These are phyloP conservation scores for Cliona cf. orientalis DNA, from an alignment of 37 sponge, comb jelly and placozoan species.

Conservation along the genomic window DNA sequence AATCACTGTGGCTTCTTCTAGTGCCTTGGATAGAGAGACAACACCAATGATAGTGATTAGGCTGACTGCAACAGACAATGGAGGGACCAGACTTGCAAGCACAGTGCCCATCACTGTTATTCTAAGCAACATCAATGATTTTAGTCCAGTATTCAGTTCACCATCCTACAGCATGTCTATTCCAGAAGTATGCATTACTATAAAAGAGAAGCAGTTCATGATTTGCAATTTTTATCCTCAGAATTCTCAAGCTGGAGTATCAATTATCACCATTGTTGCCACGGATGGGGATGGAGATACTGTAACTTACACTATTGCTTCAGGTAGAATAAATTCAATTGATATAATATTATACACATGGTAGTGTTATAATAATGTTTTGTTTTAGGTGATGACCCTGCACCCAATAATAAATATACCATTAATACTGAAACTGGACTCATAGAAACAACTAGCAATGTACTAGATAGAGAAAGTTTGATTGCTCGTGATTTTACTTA, in stretches of 20 bases:
- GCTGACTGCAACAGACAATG: slow-evolving; percentile 24
- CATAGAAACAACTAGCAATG: slow-evolving; percentile 11
- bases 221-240: background rate
- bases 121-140: slow-evolving; percentile 46
- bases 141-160: slow-evolving; percentile 10
- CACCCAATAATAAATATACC: slow-evolving; percentile 3
- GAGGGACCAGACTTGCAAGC: background rate
- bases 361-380: background rate
- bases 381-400: slow-evolving; percentile 18
- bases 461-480: slow-evolving; percentile 32
- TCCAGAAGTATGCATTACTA: slow-evolving; percentile 9
- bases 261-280: slow-evolving; percentile 11
- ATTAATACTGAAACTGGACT: slow-evolving; percentile 22
- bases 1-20: background rate
- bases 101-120: background rate
- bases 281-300: slow-evolving; percentile 12
- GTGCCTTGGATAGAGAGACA: slow-evolving; percentile 16
- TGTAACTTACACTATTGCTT: slow-evolving; percentile 6
- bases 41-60: background rate
- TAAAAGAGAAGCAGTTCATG: background rate
- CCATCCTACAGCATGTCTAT: background rate
- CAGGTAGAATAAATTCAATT: background rate
- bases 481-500: background rate
- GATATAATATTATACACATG: background rate
- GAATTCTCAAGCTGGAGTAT: slow-evolving; percentile 14